Evolutionary conservation across 2,113 vertebrate genomes (phyloP), one percentile per base, ranked within the genome.

Genomic region (Chaetodon auriga): DNA sequence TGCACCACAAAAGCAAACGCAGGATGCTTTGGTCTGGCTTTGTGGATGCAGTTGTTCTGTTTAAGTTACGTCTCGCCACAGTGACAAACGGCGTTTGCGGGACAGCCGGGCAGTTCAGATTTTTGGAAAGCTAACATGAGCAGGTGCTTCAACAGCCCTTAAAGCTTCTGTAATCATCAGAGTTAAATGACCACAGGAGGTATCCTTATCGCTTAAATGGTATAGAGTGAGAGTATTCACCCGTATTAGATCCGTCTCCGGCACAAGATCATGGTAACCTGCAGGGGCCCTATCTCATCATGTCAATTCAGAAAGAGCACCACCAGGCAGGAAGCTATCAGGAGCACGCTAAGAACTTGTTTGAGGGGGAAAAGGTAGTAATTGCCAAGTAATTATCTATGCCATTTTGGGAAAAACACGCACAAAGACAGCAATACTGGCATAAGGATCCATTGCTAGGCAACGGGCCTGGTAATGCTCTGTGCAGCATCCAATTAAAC

Each of bases 341-440:
- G 13, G 6, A 78, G 68, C 23, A 35, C 0, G 64, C 78, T 82
- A 83, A 64, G 78, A 87, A 88, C 76, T 87, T 72, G 72, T 89
- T 89, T 79, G 12, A 60, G 60, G 70, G 43, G 70, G 43, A 87
- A 90, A 85, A 88, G 68, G 62, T 81, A 78, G 66, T 94, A 88
- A 95, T 95, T 91, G 78, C 87, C 83, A 91, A 92, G 88, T 93
- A 87, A 93, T 94, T 89, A 88, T 89, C 85, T 87, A 92, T 92
- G 73, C 86, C 75, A 85, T 94, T 93, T 91, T 75, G 60, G 45
- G 7, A 57, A 64, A 86, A 87, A 87, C 64, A 82, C 84, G 57
- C 82, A 87, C 78, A 87, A 86, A 90, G 87, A 89, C 80, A 76
- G 51, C n/a, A 84, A 85, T 76, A 53, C 76, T 89, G 84, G 84